Evolutionary conservation across 2,113 vertebrate species (phyloP).

Genomic region (Brachypodius melanocephalos): DNA sequence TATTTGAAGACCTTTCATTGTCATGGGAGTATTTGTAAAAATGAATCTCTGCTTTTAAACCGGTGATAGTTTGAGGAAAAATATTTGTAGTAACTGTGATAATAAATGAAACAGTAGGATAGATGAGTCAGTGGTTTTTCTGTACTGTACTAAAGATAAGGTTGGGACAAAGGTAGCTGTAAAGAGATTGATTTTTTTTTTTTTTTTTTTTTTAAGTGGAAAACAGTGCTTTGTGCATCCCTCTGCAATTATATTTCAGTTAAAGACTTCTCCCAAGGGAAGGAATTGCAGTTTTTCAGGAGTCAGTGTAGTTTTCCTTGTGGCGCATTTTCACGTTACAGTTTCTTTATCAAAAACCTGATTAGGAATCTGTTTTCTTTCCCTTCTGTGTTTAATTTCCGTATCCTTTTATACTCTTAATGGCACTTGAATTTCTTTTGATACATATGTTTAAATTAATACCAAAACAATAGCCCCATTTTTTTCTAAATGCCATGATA

Average conservation of each 20-base stretch:
- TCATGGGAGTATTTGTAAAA: not conserved
- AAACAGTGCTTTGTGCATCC: not conserved
- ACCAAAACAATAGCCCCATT: not conserved
- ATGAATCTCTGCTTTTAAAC: not conserved
- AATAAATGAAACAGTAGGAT: not conserved
- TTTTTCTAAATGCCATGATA: not conserved
- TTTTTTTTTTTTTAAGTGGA: not conserved
- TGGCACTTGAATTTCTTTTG: not conserved
- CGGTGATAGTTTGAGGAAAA: not conserved
- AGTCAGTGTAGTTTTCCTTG: not conserved
- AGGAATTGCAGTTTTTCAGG: not conserved
- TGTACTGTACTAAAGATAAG: not conserved
- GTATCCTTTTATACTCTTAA: not conserved
- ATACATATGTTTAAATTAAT: conserved; percentile 14
- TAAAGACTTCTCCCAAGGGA: not conserved
- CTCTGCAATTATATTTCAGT: not conserved
- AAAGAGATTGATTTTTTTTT: not conserved
- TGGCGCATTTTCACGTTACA: not conserved
- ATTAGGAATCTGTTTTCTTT: conserved; percentile 27
- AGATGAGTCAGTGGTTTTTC: not conserved
- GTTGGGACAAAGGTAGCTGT: not conserved
- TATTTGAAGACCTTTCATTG: not conserved
- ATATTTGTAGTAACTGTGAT: not conserved
- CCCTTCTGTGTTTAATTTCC: not conserved
- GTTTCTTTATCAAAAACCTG: not conserved